Percentiles rank a stretch among this genome's conserved stretches.
Evolutionary conservation across 2,797 vertebrate genomes (phyloP).

Genomic region (Mus caroli): DNA sequence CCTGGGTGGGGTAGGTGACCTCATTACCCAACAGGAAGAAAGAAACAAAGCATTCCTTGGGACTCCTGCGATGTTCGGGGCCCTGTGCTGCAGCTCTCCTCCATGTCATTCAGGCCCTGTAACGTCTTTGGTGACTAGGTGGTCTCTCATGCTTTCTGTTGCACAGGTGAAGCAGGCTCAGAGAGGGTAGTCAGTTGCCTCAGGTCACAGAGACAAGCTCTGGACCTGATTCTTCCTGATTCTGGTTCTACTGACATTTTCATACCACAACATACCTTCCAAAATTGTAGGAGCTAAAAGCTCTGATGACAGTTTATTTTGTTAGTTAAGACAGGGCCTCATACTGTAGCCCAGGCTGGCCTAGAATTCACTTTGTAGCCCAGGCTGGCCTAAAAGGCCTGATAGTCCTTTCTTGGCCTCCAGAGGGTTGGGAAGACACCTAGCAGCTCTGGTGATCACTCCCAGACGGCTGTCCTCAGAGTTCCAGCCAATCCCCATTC

Average conservation of each 20-base stretch:
- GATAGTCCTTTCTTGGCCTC: background rate
- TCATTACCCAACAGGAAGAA: conserved; percentile 61
- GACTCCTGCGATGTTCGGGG: background rate
- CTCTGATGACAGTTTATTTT: background rate
- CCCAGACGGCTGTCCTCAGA: background rate
- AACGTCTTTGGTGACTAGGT: conserved; percentile 50
- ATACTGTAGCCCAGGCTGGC: background rate
- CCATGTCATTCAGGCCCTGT: conserved; percentile 58
- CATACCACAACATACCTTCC: background rate
- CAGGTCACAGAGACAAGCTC: conserved; percentile 50
- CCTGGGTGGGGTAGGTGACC: conserved; percentile 58
- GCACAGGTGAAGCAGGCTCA: conserved; percentile 64
- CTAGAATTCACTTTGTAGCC: background rate
- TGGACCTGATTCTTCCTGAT: background rate
- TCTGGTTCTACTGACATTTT: background rate
- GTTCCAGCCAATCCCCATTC: background rate
- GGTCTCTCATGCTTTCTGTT: conserved; percentile 50
- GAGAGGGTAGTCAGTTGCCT: conserved; percentile 67
- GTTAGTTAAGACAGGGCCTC: background rate
- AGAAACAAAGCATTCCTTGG: conserved; percentile 10
- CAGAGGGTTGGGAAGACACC: background rate
- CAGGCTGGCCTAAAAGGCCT: background rate
- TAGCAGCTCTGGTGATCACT: background rate
- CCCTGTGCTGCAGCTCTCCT: conserved; percentile 45
- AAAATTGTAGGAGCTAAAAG: background rate